phyloP scores from a whole-genome alignment of 37 sponge, comb jelly and placozoan species.

The Theonella swinhoei region DNA sequence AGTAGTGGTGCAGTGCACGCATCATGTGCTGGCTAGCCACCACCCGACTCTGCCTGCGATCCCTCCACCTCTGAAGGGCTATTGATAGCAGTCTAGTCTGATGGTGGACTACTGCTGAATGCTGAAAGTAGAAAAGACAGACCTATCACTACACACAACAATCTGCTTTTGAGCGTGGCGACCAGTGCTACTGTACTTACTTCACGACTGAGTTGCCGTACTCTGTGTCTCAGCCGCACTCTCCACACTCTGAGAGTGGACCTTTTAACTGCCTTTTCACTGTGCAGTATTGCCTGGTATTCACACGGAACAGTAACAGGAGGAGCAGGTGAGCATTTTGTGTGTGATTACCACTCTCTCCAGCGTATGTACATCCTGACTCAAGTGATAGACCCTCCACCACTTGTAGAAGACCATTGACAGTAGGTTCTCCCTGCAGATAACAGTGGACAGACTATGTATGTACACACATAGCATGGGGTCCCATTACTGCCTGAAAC shows the following conservation, averaged over 20 bases:
- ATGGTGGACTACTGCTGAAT: slow-evolving; percentile 29
- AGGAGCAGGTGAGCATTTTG: neutral
- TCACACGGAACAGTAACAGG: too few species aligned
- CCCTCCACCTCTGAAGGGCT: slow-evolving; percentile 9
- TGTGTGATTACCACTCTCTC: slow-evolving; percentile 55
- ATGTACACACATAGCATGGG: too few species aligned
- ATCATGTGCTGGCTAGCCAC: neutral
- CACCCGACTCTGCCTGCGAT: neutral
- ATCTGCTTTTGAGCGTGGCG: neutral
- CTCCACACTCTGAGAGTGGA: slow-evolving; percentile 17
- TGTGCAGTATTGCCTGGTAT: slow-evolving; percentile 58
- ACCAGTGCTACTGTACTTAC: slow-evolving; percentile 1
- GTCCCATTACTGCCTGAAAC: slow-evolving; percentile 55
- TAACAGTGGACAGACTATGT: neutral
- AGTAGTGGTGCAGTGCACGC: slow-evolving; percentile 2
- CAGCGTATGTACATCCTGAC: slow-evolving; percentile 47
- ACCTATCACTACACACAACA: too few species aligned
- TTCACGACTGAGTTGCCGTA: slow-evolving; percentile 19
- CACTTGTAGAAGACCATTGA: slow-evolving; percentile 59
- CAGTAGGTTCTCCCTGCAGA: slow-evolving; percentile 44
- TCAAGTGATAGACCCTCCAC: slow-evolving; percentile 43
- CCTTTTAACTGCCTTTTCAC: slow-evolving; percentile 46
- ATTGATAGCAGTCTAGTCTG: neutral
- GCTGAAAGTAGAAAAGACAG: slow-evolving; percentile 18
- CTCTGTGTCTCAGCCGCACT: neutral